Conservation (phyloP, 2,888 invertebrate genomes). For the Sisyra nigra region DNA sequence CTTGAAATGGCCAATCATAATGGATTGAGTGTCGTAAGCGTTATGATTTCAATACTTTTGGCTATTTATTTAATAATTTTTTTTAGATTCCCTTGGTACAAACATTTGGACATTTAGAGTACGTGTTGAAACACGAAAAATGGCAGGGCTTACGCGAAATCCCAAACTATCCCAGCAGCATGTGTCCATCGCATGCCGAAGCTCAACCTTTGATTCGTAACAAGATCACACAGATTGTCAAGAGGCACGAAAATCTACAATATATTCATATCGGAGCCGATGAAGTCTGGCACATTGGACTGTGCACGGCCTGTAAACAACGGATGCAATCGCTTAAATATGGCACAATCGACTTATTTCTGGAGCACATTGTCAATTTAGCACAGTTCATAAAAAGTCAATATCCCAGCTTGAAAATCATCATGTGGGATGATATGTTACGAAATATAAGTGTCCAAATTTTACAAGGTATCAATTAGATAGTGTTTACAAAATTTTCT, state of each 20-base stretch:
- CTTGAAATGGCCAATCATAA: conserved; percentile 40
- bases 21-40: conserved; percentile 45
- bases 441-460: conserved; percentile 37
- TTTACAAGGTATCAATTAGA: conserved; percentile 33
- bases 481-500: neutral
- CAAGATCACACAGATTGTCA: conserved; percentile 55
- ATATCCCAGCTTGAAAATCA: conserved; percentile 43
- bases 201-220: conserved; percentile 42
- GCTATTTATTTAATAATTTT: neutral
- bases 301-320: conserved; percentile 39
- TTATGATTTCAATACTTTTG: neutral
- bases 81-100: conserved; percentile 56
- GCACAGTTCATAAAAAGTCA: conserved; percentile 39
- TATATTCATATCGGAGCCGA: conserved; percentile 72
- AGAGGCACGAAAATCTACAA: conserved; percentile 43
- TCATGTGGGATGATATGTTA: conserved; percentile 86
- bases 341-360: conserved; percentile 39
- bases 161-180: conserved; percentile 46
- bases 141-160: conserved; percentile 50
- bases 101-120: conserved; percentile 79
- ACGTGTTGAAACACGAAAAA: conserved; percentile 55
- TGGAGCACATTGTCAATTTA: conserved; percentile 49
- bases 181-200: conserved; percentile 52
- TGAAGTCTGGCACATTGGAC: conserved; percentile 60
- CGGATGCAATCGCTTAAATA: conserved; percentile 30